A percentile compares a stretch with the other conserved stretches of the same genome.
These are phyloP conservation scores for Lissonota sp. DNA, from an alignment of 2,888 invertebrate species.

Conservation along the genomic window DNA sequence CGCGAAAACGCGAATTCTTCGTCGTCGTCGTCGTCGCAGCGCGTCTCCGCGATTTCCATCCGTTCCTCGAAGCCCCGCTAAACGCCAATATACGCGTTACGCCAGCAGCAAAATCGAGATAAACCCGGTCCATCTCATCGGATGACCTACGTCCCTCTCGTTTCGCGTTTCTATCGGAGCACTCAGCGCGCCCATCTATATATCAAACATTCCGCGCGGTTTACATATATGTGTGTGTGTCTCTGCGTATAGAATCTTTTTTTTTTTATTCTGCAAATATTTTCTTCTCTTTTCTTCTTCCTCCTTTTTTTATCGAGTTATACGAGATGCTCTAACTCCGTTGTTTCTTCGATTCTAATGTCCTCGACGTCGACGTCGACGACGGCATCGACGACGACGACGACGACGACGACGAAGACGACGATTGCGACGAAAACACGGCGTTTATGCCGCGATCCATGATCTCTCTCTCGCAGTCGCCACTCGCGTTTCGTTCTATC, in stretches of 20 bases:
- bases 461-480: slow-evolving; percentile 42
- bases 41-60: slow-evolving; percentile 42
- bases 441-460: slow-evolving; percentile 62
- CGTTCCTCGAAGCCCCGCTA: slow-evolving; percentile 48
- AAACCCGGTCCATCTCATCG: slow-evolving; percentile 70
- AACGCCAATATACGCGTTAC: slow-evolving; percentile 61
- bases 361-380: slow-evolving; percentile 59
- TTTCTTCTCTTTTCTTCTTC: slow-evolving; percentile 12
- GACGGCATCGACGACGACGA: slow-evolving; percentile 53
- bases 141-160: slow-evolving; percentile 61
- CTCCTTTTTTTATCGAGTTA: slow-evolving; percentile 24
- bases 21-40: background rate
- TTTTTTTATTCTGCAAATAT: background rate
- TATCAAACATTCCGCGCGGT: slow-evolving; percentile 14
- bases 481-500: slow-evolving; percentile 31
- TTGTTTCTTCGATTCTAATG: slow-evolving; percentile 59
- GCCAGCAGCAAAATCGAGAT: slow-evolving; percentile 68
- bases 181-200: slow-evolving; percentile 49
- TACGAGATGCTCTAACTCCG: slow-evolving; percentile 58
- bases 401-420: slow-evolving; percentile 52
- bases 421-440: slow-evolving; percentile 47
- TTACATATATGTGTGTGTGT: background rate
- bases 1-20: slow-evolving; percentile 7
- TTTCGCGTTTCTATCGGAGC: slow-evolving; percentile 55
- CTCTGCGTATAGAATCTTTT: background rate